These are phyloP conservation scores for Mimumesa dahlbomi DNA, from an alignment of 2,888 invertebrate species.

Conservation along the genomic window DNA sequence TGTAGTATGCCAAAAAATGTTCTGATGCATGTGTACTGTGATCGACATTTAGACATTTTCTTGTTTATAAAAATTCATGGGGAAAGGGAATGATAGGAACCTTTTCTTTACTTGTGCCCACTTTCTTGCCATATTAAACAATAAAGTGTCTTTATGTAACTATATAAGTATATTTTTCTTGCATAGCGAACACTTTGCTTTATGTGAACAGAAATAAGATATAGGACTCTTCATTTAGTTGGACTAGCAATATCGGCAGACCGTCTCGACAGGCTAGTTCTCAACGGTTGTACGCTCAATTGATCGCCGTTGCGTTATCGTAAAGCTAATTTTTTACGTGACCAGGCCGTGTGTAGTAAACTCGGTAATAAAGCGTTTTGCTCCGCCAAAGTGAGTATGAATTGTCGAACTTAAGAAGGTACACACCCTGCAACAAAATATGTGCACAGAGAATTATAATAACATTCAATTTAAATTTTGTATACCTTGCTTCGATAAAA, in stretches of 20 bases:
- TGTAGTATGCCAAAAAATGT: conserved; percentile 12
- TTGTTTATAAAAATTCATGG: conserved; percentile 28
- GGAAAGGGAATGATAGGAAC: conserved; percentile 41
- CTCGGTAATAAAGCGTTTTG: conserved; percentile 99
- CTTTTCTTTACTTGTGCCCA: conserved; percentile 44
- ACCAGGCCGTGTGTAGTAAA: conserved; percentile 92
- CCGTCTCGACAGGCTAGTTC: conserved; percentile 67
- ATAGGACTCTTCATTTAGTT: conserved; percentile 64
- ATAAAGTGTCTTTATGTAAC: conserved; percentile 55
- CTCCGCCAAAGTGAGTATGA: conserved; percentile 99
- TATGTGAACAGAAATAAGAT: conserved; percentile 58
- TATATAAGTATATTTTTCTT: conserved; percentile 54
- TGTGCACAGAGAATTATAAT: not conserved
- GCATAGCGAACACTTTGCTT: conserved; percentile 31
- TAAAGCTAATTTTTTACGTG: conserved; percentile 44
- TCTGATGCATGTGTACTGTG: conserved; percentile 11
- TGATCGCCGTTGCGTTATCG: conserved; percentile 17
- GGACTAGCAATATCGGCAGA: conserved; percentile 73
- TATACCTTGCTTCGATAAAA: not conserved
- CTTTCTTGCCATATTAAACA: conserved; percentile 41
- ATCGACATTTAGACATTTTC: conserved; percentile 18
- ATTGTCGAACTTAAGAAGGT: conserved; percentile 99
- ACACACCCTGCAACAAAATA: conserved; percentile 91
- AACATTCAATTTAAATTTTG: not conserved
- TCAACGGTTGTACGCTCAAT: conserved; percentile 62